Conservation (phyloP, 2,888 invertebrate genomes). For the Heliconius erato region DNA sequence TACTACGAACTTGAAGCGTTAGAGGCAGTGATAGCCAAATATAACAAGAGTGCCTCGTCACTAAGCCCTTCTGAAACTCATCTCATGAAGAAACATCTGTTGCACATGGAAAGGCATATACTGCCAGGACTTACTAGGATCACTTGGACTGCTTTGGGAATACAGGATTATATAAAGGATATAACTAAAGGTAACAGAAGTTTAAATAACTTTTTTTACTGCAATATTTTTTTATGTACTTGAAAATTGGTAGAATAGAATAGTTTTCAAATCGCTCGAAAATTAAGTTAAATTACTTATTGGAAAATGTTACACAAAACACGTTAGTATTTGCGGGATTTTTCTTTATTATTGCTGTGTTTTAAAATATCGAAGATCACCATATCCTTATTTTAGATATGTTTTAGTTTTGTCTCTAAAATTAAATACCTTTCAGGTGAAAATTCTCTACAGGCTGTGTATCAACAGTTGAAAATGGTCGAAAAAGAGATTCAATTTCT, state of each 20-base stretch:
- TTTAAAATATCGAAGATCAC: no score
- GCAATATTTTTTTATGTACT: no score
- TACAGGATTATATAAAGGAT: conserved; percentile 88
- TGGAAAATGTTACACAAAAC: no score
- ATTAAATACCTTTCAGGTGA: conserved; percentile 66
- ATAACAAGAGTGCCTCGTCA: conserved; percentile 87
- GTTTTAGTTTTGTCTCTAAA: background rate
- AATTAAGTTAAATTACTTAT: no score
- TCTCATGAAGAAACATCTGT: conserved; percentile 88
- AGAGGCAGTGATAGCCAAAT: conserved; percentile 85
- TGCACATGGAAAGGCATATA: conserved; percentile 90
- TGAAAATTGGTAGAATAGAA: no score
- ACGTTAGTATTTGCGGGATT: no score
- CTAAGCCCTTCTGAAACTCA: conserved; percentile 90
- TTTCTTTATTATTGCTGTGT: no score
- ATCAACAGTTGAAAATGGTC: conserved; percentile 89
- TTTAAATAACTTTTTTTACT: no score
- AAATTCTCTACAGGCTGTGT: conserved; percentile 87
- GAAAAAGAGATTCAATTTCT: conserved; percentile 87
- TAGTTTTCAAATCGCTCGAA: no score
- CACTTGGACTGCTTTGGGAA: conserved; percentile 94
- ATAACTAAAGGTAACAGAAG: conserved; percentile 76
- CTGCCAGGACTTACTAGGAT: conserved; percentile 93
- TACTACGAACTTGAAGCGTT: conserved; percentile 88
- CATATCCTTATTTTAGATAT: no score